These are phyloP conservation scores for Copsychus sechellarum DNA, from an alignment of 2,113 vertebrate genomes.

Conservation along the genomic window DNA sequence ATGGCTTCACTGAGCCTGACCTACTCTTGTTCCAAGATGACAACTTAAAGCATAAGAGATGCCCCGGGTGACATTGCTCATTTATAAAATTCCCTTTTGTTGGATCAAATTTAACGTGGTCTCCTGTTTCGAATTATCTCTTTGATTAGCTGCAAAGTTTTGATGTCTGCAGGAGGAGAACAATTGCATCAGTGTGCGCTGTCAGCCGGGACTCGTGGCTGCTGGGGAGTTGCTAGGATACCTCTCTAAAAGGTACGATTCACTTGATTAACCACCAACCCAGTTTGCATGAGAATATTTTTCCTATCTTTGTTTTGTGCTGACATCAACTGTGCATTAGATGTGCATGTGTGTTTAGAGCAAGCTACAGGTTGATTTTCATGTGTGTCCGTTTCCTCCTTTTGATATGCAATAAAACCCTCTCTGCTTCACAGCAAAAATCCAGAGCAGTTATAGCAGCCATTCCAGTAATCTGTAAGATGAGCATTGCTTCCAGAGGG, in stretches of 20 bases:
- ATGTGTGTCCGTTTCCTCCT: background rate
- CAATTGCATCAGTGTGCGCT: constrained; percentile 57
- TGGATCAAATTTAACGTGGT: constrained; percentile 39
- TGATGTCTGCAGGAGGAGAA: constrained; percentile 65
- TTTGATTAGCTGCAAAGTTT: constrained; percentile 71
- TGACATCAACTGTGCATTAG: background rate
- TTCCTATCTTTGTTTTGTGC: constrained; percentile 42
- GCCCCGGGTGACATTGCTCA: background rate
- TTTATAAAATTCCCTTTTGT: constrained; percentile 49
- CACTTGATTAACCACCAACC: constrained; percentile 68
- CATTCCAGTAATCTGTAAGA: constrained; percentile 8
- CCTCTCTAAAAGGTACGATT: constrained; percentile 66
- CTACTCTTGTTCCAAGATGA: background rate
- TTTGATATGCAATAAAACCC: background rate
- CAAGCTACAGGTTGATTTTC: background rate
- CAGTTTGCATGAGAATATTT: constrained; percentile 60
- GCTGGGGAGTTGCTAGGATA: constrained; percentile 75
- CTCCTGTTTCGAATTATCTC: constrained; percentile 58
- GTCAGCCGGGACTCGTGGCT: constrained; percentile 61
- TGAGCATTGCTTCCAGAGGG: background rate
- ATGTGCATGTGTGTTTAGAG: constrained; percentile 45
- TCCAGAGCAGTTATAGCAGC: background rate
- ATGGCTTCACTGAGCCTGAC: background rate
- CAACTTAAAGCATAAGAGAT: background rate
- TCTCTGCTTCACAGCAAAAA: background rate